Conservation (phyloP, 2,797 vertebrate genomes). For the Sylvilagus floridanus region DNA sequence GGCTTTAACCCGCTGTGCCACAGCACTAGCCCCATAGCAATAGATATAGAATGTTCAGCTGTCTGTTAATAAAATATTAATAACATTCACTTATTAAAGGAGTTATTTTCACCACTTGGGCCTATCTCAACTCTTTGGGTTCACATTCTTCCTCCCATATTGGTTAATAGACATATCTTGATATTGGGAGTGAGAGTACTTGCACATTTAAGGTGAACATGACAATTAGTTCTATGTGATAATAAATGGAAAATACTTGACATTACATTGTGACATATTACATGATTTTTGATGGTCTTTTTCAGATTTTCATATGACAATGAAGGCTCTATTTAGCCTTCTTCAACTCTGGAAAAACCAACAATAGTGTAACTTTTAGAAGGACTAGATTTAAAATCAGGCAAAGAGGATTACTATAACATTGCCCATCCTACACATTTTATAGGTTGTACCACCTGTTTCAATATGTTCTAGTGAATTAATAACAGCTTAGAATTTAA, state of each 20-base stretch:
- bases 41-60: background rate
- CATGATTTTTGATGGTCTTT: background rate
- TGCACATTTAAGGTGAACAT: background rate
- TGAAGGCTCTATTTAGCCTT: background rate
- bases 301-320: background rate
- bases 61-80: background rate
- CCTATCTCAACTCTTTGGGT: background rate
- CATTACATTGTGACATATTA: background rate
- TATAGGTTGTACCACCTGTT: too few relatives aligned
- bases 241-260: background rate
- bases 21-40: background rate
- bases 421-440: too few relatives aligned
- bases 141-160: background rate
- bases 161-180: background rate
- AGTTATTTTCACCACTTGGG: background rate
- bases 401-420: background rate
- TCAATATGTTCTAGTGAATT: background rate
- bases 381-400: background rate
- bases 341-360: background rate
- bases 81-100: background rate
- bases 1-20: too few relatives aligned
- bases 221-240: background rate
- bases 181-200: background rate
- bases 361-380: background rate
- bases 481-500: background rate